phyloP scores from a whole-genome alignment of 2,888 invertebrate species.

The Dryadula phaetusa region DNA sequence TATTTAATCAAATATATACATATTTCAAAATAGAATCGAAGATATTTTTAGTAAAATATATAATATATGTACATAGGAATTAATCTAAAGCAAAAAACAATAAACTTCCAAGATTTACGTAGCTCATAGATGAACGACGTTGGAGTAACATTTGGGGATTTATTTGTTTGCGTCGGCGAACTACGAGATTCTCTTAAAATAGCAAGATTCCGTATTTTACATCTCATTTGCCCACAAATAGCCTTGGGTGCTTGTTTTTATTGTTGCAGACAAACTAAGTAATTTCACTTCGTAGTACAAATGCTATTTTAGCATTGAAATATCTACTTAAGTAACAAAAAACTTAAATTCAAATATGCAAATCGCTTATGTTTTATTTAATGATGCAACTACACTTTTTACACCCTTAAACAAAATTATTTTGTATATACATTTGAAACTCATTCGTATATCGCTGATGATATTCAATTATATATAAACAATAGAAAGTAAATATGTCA shows the following conservation, averaged over 20 bases:
- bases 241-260: constrained; percentile 44
- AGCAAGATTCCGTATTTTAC: constrained; percentile 67
- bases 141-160: constrained; percentile 58
- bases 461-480: too few relatives aligned
- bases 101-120: constrained; percentile 34
- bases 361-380: neutral
- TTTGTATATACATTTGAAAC: neutral
- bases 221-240: constrained; percentile 64
- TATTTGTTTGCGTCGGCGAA: constrained; percentile 63
- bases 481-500: too few relatives aligned
- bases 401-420: neutral
- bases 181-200: constrained; percentile 63
- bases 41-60: neutral
- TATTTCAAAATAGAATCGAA: too few relatives aligned
- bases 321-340: constrained; percentile 1
- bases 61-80: neutral
- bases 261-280: constrained; percentile 37
- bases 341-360: neutral
- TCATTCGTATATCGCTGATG: too few relatives aligned
- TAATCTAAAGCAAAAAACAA: constrained; percentile 29
- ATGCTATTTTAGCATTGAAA: constrained; percentile 11
- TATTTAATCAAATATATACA: too few relatives aligned
- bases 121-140: constrained; percentile 42
- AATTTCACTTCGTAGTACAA: constrained; percentile 40
- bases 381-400: neutral